Percentiles rank a stretch among this genome's conserved stretches.
These are phyloP conservation scores for Scotopteryx bipunctaria DNA, from an alignment of 2,888 invertebrate species.

Conservation along the genomic window DNA sequence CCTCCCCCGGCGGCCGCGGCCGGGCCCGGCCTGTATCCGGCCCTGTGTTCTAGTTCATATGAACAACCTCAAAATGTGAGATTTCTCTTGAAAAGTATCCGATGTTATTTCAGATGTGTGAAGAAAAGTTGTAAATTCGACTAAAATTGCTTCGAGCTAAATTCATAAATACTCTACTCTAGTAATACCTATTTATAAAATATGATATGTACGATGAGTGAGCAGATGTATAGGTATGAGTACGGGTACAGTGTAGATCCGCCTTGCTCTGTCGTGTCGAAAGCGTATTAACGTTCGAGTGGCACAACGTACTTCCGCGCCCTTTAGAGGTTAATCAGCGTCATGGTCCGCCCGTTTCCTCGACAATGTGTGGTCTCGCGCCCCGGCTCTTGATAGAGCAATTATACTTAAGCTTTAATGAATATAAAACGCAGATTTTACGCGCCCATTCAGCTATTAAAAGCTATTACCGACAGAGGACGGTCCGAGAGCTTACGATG, in stretches of 20 bases:
- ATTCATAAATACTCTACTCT: too few species aligned
- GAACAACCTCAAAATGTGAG: conserved; percentile 10
- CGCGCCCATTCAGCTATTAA: conserved; percentile 15
- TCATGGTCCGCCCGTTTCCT: conserved; percentile 3
- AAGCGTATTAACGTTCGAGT: background rate
- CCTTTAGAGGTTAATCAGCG: conserved; percentile 9
- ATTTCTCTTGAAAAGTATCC: background rate
- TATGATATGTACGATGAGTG: too few species aligned
- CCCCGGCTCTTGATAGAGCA: conserved; percentile 4
- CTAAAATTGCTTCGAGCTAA: background rate
- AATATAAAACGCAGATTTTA: conserved; percentile 23
- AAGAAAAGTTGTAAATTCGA: too few species aligned
- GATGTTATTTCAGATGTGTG: background rate
- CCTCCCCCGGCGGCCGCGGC: conserved; percentile 1
- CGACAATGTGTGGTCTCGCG: conserved; percentile 2
- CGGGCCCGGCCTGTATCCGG: conserved; percentile 2
- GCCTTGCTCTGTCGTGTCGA: background rate
- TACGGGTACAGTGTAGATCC: too few species aligned
- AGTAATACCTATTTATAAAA: too few species aligned
- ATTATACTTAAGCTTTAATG: conserved; percentile 15
- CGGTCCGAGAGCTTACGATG: conserved; percentile 7
- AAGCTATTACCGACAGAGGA: conserved; percentile 21
- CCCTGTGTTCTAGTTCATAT: conserved; percentile 12
- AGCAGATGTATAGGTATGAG: too few species aligned
- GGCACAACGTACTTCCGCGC: background rate